A percentile compares a stretch with the other conserved stretches of the same genome.
Evolutionary conservation across 2,888 invertebrate genomes (phyloP).

Genomic region (Drosophila buzzatii): DNA sequence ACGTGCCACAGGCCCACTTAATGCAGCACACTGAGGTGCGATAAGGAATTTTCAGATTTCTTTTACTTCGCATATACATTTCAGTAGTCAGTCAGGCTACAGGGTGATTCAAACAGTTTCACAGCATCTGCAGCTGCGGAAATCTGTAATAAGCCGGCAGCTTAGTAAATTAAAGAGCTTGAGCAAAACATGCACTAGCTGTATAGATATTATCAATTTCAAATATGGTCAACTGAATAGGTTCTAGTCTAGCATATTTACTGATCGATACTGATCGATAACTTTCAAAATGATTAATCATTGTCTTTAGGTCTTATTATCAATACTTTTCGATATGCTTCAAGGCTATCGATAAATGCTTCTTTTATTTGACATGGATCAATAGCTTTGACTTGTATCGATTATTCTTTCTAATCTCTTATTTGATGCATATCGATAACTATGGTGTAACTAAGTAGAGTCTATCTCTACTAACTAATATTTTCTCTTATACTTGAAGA

Average conservation of each 20-base stretch:
- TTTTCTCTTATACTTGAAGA: too few species aligned
- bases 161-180: too few species aligned
- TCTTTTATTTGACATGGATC: neutral
- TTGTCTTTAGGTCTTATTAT: too few species aligned
- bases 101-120: constrained; percentile 41
- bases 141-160: too few species aligned
- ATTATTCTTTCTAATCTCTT: neutral
- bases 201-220: too few species aligned
- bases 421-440: neutral
- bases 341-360: neutral
- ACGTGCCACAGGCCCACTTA: constrained; percentile 74
- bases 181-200: too few species aligned
- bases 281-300: neutral
- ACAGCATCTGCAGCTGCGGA: too few species aligned
- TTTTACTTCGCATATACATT: constrained; percentile 54
- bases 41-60: constrained; percentile 78
- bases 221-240: too few species aligned
- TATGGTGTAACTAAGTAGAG: too few species aligned
- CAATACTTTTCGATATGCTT: neutral
- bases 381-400: neutral
- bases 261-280: neutral
- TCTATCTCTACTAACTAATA: too few species aligned
- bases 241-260: too few species aligned
- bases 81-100: constrained; percentile 48
- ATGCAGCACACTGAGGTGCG: constrained; percentile 74